Base-by-base conservation (phyloP, 2,888 invertebrate genomes). In the Cremastinae sp. region DNA sequence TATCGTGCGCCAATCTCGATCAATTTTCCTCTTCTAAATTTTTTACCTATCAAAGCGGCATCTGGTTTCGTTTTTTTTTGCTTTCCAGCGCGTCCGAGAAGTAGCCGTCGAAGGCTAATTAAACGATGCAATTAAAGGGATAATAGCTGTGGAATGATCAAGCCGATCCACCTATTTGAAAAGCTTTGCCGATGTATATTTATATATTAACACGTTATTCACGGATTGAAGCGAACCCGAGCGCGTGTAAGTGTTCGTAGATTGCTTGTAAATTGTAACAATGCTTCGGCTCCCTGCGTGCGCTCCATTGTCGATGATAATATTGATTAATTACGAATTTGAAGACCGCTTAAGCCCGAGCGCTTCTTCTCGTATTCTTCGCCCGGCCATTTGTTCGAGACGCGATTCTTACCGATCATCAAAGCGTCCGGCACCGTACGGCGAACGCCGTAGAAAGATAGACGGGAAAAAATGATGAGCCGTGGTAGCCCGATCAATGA, bases 241-340 rank as follows among this genome's bases (percentile, higher is more conserved):
- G 16, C 51, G 4, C 20, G 12, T 37, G 28, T 10, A 20, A 62
- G 72, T 58, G 62, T 43, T 49, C 45, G 9, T 16, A 28, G 69
- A 61, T 76, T 79, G 75, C 75, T 79, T 78, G 83, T 82, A 86
- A 86, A 85, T 82, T 83, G 83, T 83, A 86, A 88, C 86, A 85
- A 87, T 86, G 82, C 83, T 78, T 74, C 43, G 76, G 76, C 76
- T 77, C 75, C 62, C 78, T 81, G 76, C 76, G 80, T 78, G 80
- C 75, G 79, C 82, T 75, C 85, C 78, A 86, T 88, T 87, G 87
- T 87, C 84, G 84, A 84, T 85, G 85, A 83, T 88, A 88, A 87
- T 88, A 86, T 88, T 88, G 87, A 88, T 88, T 88, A 88, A 88
- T 88, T 86, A 85, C 81, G 79, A 85, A 83, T 79, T 80, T 80